Conservation (phyloP, 2,113 vertebrate genomes). For the Ranitomeya variabilis region DNA sequence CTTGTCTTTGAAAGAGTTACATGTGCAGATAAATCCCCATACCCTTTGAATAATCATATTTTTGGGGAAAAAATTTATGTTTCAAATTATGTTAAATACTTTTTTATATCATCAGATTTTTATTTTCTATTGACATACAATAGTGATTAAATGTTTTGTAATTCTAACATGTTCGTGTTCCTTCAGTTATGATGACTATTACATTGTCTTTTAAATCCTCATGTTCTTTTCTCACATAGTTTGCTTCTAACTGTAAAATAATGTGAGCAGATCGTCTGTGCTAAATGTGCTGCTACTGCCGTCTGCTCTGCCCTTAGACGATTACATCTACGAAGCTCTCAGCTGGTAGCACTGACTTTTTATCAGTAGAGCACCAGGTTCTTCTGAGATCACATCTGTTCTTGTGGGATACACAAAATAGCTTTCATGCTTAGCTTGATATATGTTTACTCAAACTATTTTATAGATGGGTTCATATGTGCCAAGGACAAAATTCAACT, state of each 20-base stretch:
- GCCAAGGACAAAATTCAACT: constrained; percentile 70
- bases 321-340: constrained; percentile 62
- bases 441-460: constrained; percentile 55
- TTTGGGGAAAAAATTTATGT: background rate
- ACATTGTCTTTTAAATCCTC: constrained; percentile 25
- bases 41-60: background rate
- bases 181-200: background rate
- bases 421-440: constrained; percentile 60
- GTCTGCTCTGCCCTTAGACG: constrained; percentile 61
- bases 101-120: background rate
- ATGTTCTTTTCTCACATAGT: constrained; percentile 48
- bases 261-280: constrained; percentile 56
- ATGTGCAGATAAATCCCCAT: too few species aligned
- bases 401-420: constrained; percentile 59
- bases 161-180: background rate
- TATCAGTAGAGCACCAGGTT: constrained; percentile 62
- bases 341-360: constrained; percentile 61
- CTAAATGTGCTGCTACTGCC: constrained; percentile 54
- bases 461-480: constrained; percentile 62
- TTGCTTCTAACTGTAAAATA: constrained; percentile 59
- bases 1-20: too few species aligned
- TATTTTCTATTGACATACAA: background rate
- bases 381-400: constrained; percentile 61
- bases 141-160: background rate
- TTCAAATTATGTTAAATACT: background rate